Percentiles rank a stretch among this genome's conserved stretches.
These are phyloP conservation scores for Sandelia bainsii DNA, from an alignment of 2,797 vertebrate species.

Conservation along the genomic window DNA sequence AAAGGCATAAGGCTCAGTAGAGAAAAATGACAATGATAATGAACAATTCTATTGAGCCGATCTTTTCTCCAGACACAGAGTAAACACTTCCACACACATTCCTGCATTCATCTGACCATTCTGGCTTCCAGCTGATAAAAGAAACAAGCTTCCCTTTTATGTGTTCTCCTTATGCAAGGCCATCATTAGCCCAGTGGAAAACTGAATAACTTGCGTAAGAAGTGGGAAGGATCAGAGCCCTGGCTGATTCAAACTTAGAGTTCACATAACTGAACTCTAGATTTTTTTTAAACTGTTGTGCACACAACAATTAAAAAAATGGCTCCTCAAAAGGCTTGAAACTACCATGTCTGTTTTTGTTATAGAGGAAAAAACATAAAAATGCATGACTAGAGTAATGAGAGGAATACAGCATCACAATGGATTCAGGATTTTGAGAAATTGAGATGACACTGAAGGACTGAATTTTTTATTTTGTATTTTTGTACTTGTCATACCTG, in stretches of 20 bases:
- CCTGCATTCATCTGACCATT: constrained; percentile 58
- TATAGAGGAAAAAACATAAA: too few species aligned
- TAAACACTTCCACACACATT: constrained; percentile 66
- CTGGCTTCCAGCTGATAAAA: constrained; percentile 69
- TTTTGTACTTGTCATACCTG: constrained; percentile 84
- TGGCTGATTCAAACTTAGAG: constrained; percentile 44
- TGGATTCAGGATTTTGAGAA: background rate
- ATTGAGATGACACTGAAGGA: background rate
- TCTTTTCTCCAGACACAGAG: constrained; percentile 25
- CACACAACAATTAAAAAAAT: constrained; percentile 39
- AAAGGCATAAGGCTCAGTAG: background rate
- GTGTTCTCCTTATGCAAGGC: constrained; percentile 71
- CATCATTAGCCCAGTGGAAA: constrained; percentile 72
- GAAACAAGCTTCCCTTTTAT: constrained; percentile 75
- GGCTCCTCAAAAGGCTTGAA: constrained; percentile 33
- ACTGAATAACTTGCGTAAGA: constrained; percentile 57
- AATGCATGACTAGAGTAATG: background rate
- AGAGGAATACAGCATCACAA: constrained; percentile 9
- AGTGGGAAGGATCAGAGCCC: constrained; percentile 52
- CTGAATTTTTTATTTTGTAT: background rate
- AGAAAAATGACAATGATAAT: background rate
- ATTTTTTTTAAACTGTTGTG: constrained; percentile 4
- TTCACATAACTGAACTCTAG: constrained; percentile 37
- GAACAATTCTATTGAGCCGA: constrained; percentile 1
- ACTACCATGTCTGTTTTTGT: constrained; percentile 11